Conservation (phyloP, 2,113 vertebrate genomes). For the Perognathus longimembris region DNA sequence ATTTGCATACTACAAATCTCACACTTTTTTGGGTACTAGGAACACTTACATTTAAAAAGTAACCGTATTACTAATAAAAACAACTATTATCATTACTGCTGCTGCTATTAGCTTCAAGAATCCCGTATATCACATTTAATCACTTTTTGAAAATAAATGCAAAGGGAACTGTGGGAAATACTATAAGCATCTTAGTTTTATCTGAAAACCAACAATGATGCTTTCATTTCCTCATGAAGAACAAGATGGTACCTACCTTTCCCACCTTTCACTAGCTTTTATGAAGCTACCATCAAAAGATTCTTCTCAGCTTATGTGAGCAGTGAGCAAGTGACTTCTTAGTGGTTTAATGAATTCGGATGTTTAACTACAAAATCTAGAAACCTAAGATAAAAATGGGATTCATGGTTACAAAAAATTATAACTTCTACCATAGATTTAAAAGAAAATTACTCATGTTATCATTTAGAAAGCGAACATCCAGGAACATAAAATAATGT, state of each 20-base stretch:
- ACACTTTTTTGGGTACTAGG: background rate
- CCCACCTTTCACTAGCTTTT: constrained; percentile 17
- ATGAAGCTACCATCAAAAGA: background rate
- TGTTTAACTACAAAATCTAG: too few species aligned
- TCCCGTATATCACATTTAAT: background rate
- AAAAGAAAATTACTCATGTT: constrained; percentile 19
- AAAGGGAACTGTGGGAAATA: background rate
- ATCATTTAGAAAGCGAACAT: background rate
- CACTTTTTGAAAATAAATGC: background rate
- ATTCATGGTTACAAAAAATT: constrained; percentile 20
- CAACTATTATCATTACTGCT: background rate
- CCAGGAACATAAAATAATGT: background rate
- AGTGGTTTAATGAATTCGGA: too few species aligned
- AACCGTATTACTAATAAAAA: background rate
- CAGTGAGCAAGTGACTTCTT: background rate
- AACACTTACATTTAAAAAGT: constrained; percentile 32
- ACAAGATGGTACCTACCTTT: background rate
- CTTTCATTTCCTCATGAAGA: constrained; percentile 10
- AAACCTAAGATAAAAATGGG: constrained; percentile 45
- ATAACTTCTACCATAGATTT: background rate
- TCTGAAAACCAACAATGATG: constrained; percentile 34
- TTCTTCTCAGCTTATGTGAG: background rate
- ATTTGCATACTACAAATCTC: background rate
- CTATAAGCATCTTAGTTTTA: background rate
- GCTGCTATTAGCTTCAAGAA: background rate